A percentile compares a stretch with the other conserved stretches of the same genome.
Conservation (phyloP, 2,797 vertebrate species). For the Lithobates pipiens region DNA sequence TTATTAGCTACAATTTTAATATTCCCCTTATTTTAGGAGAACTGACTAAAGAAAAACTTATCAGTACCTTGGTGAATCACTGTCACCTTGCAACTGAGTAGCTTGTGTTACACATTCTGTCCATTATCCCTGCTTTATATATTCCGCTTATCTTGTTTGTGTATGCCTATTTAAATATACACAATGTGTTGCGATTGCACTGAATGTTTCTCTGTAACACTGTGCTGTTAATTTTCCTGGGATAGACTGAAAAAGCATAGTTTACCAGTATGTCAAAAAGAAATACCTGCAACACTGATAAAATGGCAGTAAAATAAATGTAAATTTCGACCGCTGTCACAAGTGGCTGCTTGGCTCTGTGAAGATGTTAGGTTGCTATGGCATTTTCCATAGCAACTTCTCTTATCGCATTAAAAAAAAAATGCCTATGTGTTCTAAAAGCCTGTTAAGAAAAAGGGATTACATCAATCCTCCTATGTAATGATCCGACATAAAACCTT, state of each 20-base stretch:
- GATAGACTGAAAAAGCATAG: conserved; percentile 72
- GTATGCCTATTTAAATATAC: background rate
- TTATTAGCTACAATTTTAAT: background rate
- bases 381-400: conserved; percentile 83
- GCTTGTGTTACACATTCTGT: background rate
- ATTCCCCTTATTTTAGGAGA: background rate
- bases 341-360: conserved; percentile 79
- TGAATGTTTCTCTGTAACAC: conserved; percentile 61
- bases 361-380: conserved; percentile 81
- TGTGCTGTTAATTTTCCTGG: conserved; percentile 75
- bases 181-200: conserved; percentile 20
- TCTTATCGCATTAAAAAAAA: conserved; percentile 80
- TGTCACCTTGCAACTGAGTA: background rate
- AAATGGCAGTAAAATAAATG: conserved; percentile 82
- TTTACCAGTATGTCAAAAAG: conserved; percentile 79
- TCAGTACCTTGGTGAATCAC: background rate
- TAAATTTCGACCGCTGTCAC: conserved; percentile 82
- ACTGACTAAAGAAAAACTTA: background rate
- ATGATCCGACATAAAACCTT: conserved; percentile 76
- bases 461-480: conserved; percentile 76
- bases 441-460: conserved; percentile 77
- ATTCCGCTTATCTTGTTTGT: background rate
- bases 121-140: conserved; percentile 3
- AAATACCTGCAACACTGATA: conserved; percentile 77
- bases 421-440: conserved; percentile 77